These are phyloP conservation scores for Burhinus bistriatus DNA, from an alignment of 2,113 vertebrate genomes.

Conservation along the genomic window DNA sequence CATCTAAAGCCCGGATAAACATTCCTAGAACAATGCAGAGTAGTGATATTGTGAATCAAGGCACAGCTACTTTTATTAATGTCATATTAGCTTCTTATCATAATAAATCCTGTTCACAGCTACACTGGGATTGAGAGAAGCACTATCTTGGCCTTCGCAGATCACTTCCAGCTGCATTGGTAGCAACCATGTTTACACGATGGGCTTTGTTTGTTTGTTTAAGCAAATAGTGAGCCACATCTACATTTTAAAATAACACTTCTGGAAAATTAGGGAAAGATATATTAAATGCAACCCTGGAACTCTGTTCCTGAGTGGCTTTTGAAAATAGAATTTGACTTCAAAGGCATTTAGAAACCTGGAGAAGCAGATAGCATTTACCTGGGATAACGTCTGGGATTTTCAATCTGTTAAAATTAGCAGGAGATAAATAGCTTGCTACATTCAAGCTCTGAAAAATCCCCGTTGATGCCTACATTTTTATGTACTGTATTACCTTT, in stretches of 20 bases:
- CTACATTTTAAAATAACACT: background rate
- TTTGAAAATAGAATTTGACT: background rate
- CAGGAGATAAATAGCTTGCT: slow-evolving; percentile 22
- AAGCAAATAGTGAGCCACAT: background rate
- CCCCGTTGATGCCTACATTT: background rate
- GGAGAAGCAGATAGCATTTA: background rate
- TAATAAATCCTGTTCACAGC: slow-evolving; percentile 29
- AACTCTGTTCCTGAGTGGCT: background rate
- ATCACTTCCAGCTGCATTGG: background rate
- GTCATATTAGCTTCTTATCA: slow-evolving; percentile 35
- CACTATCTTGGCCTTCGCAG: slow-evolving; percentile 6
- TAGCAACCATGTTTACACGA: background rate
- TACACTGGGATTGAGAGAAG: background rate
- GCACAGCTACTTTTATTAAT: background rate
- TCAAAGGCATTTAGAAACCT: slow-evolving; percentile 9
- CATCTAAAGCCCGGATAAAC: background rate
- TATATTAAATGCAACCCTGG: background rate
- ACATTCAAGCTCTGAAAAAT: background rate
- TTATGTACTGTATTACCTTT: background rate
- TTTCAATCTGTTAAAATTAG: slow-evolving; percentile 48
- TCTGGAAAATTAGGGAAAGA: background rate
- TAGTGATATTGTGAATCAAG: background rate
- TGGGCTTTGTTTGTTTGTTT: background rate
- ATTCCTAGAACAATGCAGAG: background rate
- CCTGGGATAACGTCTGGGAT: slow-evolving; percentile 6